Percentiles rank a stretch among this genome's conserved stretches.
These are phyloP conservation scores for Tricholaema leucomelas DNA, from an alignment of 2,113 vertebrate genomes.

Conservation along the genomic window DNA sequence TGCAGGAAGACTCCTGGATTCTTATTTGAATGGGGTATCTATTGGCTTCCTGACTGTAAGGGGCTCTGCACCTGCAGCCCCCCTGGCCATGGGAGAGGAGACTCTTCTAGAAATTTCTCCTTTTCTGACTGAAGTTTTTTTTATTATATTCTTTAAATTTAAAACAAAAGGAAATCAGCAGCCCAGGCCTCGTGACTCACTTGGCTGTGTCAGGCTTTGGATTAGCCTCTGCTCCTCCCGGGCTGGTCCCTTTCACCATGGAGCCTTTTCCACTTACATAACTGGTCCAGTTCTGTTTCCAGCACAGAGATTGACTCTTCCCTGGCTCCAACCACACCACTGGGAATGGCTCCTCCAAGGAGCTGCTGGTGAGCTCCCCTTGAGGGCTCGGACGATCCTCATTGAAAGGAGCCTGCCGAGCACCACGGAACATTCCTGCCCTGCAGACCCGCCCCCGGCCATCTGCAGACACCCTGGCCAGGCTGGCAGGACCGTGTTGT, in stretches of 20 bases:
- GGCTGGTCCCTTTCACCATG: not conserved
- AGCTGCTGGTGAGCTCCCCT: not conserved
- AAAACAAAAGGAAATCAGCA: not conserved
- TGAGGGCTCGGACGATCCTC: accelerated
- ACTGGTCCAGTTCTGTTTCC: not conserved
- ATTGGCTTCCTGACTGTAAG: not conserved
- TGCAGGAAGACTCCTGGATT: not conserved
- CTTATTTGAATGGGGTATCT: too few relatives aligned
- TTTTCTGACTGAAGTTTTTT: not conserved
- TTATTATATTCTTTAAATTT: not conserved
- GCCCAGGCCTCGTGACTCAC: not conserved
- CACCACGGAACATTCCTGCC: not conserved
- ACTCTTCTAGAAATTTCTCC: not conserved
- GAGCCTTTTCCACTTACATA: not conserved
- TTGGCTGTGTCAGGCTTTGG: not conserved
- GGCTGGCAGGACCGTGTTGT: not conserved
- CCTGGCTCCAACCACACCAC: not conserved
- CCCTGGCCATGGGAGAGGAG: not conserved
- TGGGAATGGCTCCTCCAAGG: not conserved
- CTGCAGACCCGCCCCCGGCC: not conserved
- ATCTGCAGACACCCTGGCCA: not conserved
- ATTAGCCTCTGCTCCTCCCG: not conserved
- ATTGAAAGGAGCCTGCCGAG: not conserved
- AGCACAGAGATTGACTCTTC: not conserved
- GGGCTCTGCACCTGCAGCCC: not conserved